Evolutionary conservation across 1,140 invertebrate species (phyloP).

Genomic region (Maniola jurtina): DNA sequence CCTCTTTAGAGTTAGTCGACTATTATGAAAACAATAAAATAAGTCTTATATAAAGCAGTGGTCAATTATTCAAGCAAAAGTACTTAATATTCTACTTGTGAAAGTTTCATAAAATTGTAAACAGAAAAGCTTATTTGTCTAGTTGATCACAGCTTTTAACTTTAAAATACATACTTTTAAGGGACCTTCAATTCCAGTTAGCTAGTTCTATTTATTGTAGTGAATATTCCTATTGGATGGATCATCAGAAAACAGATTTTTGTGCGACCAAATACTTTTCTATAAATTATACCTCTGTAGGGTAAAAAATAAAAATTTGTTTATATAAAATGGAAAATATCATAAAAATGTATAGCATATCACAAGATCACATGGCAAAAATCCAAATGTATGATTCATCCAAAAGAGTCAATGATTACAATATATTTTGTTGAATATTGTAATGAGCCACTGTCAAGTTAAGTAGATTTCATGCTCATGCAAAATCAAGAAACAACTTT

Average conservation of each 20-base stretch:
- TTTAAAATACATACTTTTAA: constrained; percentile 76
- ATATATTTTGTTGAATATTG: constrained; percentile 76
- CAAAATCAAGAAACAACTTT: constrained; percentile 67
- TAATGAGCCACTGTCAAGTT: constrained; percentile 68
- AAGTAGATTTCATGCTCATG: constrained; percentile 66
- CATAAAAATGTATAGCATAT: constrained; percentile 76
- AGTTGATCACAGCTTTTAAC: constrained; percentile 70
- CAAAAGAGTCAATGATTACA: constrained; percentile 67
- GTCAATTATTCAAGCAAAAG: constrained; percentile 56
- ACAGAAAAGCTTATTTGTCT: constrained; percentile 36
- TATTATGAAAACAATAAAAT: constrained; percentile 75
- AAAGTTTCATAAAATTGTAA: background rate
- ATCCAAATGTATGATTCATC: constrained; percentile 58
- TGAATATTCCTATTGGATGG: constrained; percentile 68
- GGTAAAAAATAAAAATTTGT: constrained; percentile 65
- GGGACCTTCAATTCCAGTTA: constrained; percentile 79
- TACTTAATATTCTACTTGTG: background rate
- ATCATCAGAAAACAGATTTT: constrained; percentile 60
- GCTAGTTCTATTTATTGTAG: constrained; percentile 78
- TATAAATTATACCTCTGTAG: constrained; percentile 64
- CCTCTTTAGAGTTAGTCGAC: constrained; percentile 76
- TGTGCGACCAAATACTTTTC: constrained; percentile 75
- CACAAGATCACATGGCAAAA: constrained; percentile 63
- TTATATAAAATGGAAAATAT: constrained; percentile 71
- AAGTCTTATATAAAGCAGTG: constrained; percentile 72